Evolutionary conservation across 2,888 invertebrate genomes (phyloP), one percentile per base, ranked within the genome.

Genomic region (Nemapogon koenigi): DNA sequence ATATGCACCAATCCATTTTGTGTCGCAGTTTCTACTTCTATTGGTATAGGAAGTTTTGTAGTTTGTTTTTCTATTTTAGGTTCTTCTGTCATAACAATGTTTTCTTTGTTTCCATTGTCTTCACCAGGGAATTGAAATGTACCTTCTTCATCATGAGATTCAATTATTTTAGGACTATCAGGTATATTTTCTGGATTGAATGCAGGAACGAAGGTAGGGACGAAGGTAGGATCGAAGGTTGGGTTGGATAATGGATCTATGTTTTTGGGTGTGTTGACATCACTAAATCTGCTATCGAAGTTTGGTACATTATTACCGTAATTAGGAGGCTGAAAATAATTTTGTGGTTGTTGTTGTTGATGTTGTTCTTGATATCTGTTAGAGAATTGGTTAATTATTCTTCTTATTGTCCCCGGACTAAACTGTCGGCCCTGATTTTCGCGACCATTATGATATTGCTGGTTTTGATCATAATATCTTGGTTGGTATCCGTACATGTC

Each of bases 61-160:
- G 19, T 16, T 19, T 33, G 33, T 13, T 33, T 13, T 11, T 33
- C 33, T 11, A 19, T 13, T 2, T 3, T 3, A 8, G 3, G 11
- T 16, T 3, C n/a, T 15, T 31, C 11, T 7, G 6, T 22, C 22
- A 7, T 6, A 22, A 6, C 22, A 22, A 7, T 22, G 10, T 22
- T 22, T 6, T 15, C 30, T 15, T 3, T 11, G 4, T 30, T 4
- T 14, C 6, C 30, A 6, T 4, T 2, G 11, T 19, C 19, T 4
- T 33, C 33, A 19, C 19, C 33, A 19, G 33, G 33, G 17, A 33
- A 33, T 19, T 19, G 13, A 19, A n/a, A 33, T 4, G 33, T n/a
- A n/a, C n/a, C 19, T 19, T 3, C 19, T 11, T 33, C 33, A 8
- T 15, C 3, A 22, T 22, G 10, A 22, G 6, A 7, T 3, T 18